A percentile compares a stretch with the other conserved stretches of the same genome.
These are phyloP conservation scores for Peucedramus taeniatus DNA, from an alignment of 2,113 vertebrate species.

Conservation along the genomic window DNA sequence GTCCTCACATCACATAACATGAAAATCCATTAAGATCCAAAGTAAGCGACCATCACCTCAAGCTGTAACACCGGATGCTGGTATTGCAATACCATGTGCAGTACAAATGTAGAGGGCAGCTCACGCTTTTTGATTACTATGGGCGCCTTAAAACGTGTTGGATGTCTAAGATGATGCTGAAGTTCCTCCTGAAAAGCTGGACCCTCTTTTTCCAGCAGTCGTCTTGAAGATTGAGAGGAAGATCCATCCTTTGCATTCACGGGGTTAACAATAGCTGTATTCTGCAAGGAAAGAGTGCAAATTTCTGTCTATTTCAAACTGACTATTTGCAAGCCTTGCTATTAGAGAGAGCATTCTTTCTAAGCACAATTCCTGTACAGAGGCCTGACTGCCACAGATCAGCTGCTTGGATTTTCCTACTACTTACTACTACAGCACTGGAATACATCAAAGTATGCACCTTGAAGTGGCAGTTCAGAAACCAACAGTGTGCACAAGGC, in stretches of 20 bases:
- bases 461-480: not conserved
- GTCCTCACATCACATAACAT: not conserved
- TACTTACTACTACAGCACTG: not conserved
- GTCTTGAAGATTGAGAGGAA: not conserved
- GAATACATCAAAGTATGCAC: not conserved
- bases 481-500: not conserved
- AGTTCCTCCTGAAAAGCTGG: conserved; percentile 29
- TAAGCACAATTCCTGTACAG: not conserved
- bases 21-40: not conserved
- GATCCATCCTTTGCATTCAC: fast-evolving
- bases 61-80: fast-evolving
- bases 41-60: not conserved
- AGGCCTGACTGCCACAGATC: not conserved
- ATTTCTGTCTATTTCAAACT: not conserved
- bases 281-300: conserved; percentile 66
- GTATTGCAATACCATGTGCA: conserved; percentile 42
- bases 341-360: not conserved
- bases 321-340: not conserved
- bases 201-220: conserved; percentile 68
- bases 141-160: fast-evolving
- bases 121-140: conserved; percentile 28
- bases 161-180: fast-evolving
- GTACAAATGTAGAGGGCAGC: conserved; percentile 51
- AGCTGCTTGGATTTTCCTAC: not conserved
- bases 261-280: conserved; percentile 77